Conservation (phyloP, 2,888 invertebrate species). For the Eubasilissa splendida region DNA sequence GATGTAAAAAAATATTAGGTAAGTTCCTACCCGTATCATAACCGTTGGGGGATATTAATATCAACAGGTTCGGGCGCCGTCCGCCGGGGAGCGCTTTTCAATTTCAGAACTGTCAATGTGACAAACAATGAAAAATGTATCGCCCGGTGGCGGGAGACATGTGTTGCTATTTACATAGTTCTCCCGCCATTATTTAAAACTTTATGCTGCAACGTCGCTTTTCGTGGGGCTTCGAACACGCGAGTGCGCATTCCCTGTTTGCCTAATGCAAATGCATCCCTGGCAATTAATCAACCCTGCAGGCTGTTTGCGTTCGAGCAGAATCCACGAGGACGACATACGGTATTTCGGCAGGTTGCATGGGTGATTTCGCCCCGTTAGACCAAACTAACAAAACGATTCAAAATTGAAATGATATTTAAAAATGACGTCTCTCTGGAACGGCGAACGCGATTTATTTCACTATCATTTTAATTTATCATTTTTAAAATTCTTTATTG, state of each 20-base stretch:
- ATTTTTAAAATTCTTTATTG: too few relatives aligned
- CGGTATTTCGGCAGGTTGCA: not conserved
- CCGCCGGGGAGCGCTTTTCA: slow-evolving; percentile 46
- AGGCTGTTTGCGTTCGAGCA: slow-evolving; percentile 4
- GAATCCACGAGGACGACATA: not conserved
- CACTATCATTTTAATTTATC: too few relatives aligned
- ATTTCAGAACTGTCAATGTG: slow-evolving; percentile 55
- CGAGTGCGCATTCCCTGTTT: not conserved
- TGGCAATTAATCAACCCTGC: slow-evolving; percentile 1
- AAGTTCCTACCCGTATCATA: slow-evolving; percentile 19
- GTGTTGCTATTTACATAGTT: slow-evolving; percentile 15
- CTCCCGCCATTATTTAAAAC: not conserved
- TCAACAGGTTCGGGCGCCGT: slow-evolving; percentile 49
- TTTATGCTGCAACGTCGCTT: too few relatives aligned
- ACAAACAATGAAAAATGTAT: slow-evolving; percentile 58
- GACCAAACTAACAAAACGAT: too few relatives aligned
- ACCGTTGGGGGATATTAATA: slow-evolving; percentile 41
- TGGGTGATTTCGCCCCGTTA: too few relatives aligned
- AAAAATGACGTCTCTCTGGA: too few relatives aligned
- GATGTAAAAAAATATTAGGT: not conserved
- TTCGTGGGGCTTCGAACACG: not conserved
- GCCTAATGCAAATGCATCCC: slow-evolving; percentile 3
- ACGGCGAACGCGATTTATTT: too few relatives aligned
- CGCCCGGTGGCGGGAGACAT: slow-evolving; percentile 16
- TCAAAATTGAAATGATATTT: too few relatives aligned